Evolutionary conservation across 2,888 invertebrate species (phyloP).

Genomic region (Agrypnus murinus): DNA sequence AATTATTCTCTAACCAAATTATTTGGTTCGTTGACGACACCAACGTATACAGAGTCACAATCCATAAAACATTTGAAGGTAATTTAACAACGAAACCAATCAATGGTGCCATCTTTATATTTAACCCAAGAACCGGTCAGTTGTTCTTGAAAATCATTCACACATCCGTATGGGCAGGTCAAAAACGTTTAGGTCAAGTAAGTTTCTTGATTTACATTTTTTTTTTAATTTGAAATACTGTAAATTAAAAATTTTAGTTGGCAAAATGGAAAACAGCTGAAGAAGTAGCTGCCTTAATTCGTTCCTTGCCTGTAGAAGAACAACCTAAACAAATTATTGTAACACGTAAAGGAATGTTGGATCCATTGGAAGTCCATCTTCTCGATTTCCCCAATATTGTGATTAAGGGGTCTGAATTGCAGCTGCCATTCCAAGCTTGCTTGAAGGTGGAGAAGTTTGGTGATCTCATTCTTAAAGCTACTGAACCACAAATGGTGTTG

Average conservation of each 20-base stretch:
- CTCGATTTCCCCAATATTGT: conserved; percentile 99
- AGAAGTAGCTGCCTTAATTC: conserved; percentile 99
- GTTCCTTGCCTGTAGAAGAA: conserved; percentile 99
- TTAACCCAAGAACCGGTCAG: conserved; percentile 99
- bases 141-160: conserved; percentile 99
- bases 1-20: conserved; percentile 99
- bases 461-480: conserved; percentile 98
- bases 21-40: conserved; percentile 99
- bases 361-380: conserved; percentile 99
- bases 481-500: conserved; percentile 99
- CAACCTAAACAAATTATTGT: conserved; percentile 99
- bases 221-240: not conserved
- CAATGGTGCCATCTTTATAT: conserved; percentile 99
- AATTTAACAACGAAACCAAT: conserved; percentile 99
- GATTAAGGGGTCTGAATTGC: conserved; percentile 98
- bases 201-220: conserved; percentile 3
- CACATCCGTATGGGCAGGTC: conserved; percentile 99
- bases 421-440: conserved; percentile 99
- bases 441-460: conserved; percentile 99
- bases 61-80: conserved; percentile 99
- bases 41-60: conserved; percentile 99
- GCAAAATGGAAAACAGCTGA: conserved; percentile 99
- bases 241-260: conserved; percentile 70
- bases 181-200: conserved; percentile 97
- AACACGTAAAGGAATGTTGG: conserved; percentile 99